Percentiles rank a stretch among this genome's conserved stretches.
Evolutionary conservation across 2,888 invertebrate species (phyloP).

Genomic region (Chloroclystis v-ata): DNA sequence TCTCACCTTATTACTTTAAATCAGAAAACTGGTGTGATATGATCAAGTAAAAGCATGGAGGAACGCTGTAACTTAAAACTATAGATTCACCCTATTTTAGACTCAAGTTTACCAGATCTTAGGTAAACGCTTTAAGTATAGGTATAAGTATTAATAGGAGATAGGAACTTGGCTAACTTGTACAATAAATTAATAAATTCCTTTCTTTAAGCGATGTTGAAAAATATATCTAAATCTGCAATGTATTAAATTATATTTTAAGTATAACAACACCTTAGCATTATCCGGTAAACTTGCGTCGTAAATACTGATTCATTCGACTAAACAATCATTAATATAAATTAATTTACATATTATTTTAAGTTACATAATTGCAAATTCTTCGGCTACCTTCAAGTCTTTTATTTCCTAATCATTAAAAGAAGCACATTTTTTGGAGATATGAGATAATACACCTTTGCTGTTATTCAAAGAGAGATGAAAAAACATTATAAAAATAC

Average conservation of each 20-base stretch:
- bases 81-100: too few relatives aligned
- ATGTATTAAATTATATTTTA: too few relatives aligned
- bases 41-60: conserved; percentile 20
- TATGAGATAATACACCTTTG: neutral
- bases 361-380: conserved; percentile 4
- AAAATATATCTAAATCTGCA: too few relatives aligned
- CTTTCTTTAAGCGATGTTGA: too few relatives aligned
- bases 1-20: neutral
- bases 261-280: conserved; percentile 36
- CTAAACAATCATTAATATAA: conserved; percentile 1
- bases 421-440: neutral
- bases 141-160: too few relatives aligned
- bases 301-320: conserved; percentile 51
- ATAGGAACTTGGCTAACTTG: too few relatives aligned
- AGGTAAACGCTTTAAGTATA: too few relatives aligned
- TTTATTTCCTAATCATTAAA: neutral
- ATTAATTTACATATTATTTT: neutral
- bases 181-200: too few relatives aligned
- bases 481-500: too few relatives aligned
- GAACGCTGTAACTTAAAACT: conserved; percentile 30
- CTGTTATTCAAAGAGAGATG: too few relatives aligned
- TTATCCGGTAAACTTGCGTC: neutral
- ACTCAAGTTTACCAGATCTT: too few relatives aligned
- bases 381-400: conserved; percentile 13
- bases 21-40: neutral